Evolutionary conservation across 2,113 vertebrate genomes (phyloP), one percentile per base, ranked within the genome.

Genomic region (Maccullochella peelii): DNA sequence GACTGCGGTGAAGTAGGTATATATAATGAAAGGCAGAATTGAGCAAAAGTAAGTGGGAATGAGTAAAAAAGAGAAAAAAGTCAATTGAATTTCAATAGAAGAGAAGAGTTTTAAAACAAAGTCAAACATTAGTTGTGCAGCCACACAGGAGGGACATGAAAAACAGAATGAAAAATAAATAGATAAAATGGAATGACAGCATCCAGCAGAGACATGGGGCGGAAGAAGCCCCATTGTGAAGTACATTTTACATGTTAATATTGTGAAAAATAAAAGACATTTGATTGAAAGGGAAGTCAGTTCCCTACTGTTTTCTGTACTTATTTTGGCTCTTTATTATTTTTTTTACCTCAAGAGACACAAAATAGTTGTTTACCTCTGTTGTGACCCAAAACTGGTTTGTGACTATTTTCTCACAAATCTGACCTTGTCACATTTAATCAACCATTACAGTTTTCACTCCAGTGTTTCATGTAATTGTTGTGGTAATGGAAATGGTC

Each of bases 191-290:
- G 27, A 73, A 47, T 18, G 57, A 61, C 36, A 21, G 66, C 23
- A 33, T 69, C 67, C 86, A 58, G 57, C 72, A 57, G 81, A 30
- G 76, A 69, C 62, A 8, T 25, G 47, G n/a, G 44, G n/a, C 50
- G 27, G 25, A 63, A 79, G 63, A 33, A 73, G 15, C 42, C 59
- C 40, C 8, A 16, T 57, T 27, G 62, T 71, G 47, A 83, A 79
- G 21, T 21, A 16, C 40, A 83, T 59, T 71, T 80, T 73, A 59
- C 20, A 61, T 79, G 63, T 50, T 65, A 75, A 77, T 73, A 73
- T n/a, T 69, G 21, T 54, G 6, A 25, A 70, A 78, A 79, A 65
- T 21, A 42, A 61, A 65, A 73, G 0, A 62, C 12, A 54, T 65
- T 74, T 74, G 52, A 82, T 75, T 79, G 73, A 77, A 38, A 52